These are phyloP conservation scores for Drosophila cardini DNA, from an alignment of 1,140 invertebrate genomes.

Conservation along the genomic window DNA sequence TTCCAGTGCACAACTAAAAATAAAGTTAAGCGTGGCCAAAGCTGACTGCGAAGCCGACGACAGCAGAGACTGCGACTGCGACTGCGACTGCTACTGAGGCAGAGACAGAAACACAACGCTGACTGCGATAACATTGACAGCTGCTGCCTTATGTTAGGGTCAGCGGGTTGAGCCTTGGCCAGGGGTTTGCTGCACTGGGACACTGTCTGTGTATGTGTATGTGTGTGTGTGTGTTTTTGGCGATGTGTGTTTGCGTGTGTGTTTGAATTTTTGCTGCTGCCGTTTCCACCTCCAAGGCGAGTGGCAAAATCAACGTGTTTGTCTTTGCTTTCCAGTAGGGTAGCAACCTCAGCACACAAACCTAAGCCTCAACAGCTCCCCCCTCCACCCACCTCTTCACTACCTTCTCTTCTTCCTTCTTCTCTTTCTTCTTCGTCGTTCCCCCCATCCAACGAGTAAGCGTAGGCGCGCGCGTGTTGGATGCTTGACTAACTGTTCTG, in stretches of 20 bases:
- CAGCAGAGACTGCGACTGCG: slow-evolving; percentile 63
- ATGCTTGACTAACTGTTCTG: slow-evolving; percentile 55
- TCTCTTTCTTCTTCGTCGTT: not conserved
- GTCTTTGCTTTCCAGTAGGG: slow-evolving; percentile 71
- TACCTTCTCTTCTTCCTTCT: no score
- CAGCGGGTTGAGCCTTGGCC: slow-evolving; percentile 47
- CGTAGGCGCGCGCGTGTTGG: slow-evolving; percentile 67
- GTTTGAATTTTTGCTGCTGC: slow-evolving; percentile 59
- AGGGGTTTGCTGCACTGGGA: slow-evolving; percentile 12
- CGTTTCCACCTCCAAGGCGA: slow-evolving; percentile 63
- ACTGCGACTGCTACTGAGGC: slow-evolving; percentile 66
- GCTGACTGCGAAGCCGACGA: slow-evolving; percentile 49
- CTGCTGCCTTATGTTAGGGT: slow-evolving; percentile 58
- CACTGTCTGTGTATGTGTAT: not conserved
- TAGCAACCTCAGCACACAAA: not conserved
- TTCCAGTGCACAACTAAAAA: slow-evolving; percentile 81
- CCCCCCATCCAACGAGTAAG: slow-evolving; percentile 3
- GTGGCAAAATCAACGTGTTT: slow-evolving; percentile 73
- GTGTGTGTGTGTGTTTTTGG: slow-evolving; percentile 22
- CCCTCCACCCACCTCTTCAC: not conserved
- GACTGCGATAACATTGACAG: slow-evolving; percentile 79
- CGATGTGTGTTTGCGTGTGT: slow-evolving; percentile 37
- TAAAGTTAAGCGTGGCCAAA: slow-evolving; percentile 78
- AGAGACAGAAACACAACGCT: slow-evolving; percentile 57
- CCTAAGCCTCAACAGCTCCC: not conserved